Conservation (phyloP, 2,888 invertebrate species). For the Nowickia ferox region DNA sequence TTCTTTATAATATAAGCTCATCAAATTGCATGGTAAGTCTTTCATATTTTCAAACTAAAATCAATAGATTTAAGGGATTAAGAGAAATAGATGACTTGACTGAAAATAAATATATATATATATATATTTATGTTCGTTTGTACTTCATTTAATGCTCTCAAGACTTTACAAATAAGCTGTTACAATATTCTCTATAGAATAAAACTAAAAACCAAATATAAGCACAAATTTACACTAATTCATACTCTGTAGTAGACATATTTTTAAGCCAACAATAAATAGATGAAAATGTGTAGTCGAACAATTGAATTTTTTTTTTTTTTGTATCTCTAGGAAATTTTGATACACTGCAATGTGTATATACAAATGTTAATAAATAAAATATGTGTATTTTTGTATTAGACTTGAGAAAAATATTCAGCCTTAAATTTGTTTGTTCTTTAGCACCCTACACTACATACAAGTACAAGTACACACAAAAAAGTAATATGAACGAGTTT, state of each 20-base stretch:
- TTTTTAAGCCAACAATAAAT: conserved; percentile 39
- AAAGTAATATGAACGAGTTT: too few relatives aligned
- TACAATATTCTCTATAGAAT: not conserved
- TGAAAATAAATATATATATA: not conserved
- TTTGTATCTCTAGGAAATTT: conserved; percentile 40
- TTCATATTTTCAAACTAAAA: not conserved
- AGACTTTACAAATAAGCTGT: conserved; percentile 32
- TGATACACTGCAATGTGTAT: conserved; percentile 12
- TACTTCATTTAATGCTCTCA: conserved; percentile 23
- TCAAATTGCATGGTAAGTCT: too few relatives aligned
- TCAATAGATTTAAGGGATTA: not conserved
- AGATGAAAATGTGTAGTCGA: not conserved
- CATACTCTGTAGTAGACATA: conserved; percentile 42
- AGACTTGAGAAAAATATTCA: conserved; percentile 6
- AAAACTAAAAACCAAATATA: conserved; percentile 25
- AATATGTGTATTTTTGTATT: not conserved
- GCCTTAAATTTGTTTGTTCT: not conserved
- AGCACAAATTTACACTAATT: conserved; percentile 19
- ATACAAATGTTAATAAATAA: not conserved
- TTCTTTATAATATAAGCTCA: too few relatives aligned
- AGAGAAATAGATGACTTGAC: conserved; percentile 2
- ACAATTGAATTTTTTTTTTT: conserved; percentile 20
- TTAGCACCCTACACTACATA: not conserved
- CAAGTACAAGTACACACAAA: too few relatives aligned
- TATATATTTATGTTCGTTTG: not conserved